Conservation (phyloP, 2,797 vertebrate genomes). For the Anguilla pacifica region DNA sequence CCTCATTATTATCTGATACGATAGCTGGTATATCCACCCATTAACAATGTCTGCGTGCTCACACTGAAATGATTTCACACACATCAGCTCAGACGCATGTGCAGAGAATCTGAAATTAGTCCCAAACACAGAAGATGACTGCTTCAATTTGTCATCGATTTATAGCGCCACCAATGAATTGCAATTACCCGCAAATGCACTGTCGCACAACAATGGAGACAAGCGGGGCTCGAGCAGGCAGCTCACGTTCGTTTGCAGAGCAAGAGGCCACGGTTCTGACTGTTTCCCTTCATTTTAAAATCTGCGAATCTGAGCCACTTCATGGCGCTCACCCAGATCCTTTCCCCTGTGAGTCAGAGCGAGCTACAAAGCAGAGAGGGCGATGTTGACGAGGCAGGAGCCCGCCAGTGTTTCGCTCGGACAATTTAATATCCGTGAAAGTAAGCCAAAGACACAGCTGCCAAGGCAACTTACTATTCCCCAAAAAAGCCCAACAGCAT, state of each 20-base stretch:
- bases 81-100: not conserved
- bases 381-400: not conserved
- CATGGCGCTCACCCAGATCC: not conserved
- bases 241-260: not conserved
- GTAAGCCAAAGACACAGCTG: not conserved
- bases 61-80: not conserved
- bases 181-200: not conserved
- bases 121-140: not conserved
- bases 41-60: not conserved
- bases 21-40: not conserved
- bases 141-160: not conserved
- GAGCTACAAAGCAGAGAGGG: not conserved
- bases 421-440: slow-evolving; percentile 15
- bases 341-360: not conserved
- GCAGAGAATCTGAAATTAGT: not conserved
- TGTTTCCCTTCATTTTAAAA: not conserved
- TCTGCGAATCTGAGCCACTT: not conserved
- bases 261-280: not conserved
- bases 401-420: not conserved
- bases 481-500: not conserved
- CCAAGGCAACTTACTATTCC: not conserved
- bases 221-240: not conserved
- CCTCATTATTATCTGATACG: not conserved
- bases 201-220: not conserved
- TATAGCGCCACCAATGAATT: not conserved